Evolutionary conservation across 2,797 vertebrate genomes (phyloP).

Genomic region (Cyprinella venusta): DNA sequence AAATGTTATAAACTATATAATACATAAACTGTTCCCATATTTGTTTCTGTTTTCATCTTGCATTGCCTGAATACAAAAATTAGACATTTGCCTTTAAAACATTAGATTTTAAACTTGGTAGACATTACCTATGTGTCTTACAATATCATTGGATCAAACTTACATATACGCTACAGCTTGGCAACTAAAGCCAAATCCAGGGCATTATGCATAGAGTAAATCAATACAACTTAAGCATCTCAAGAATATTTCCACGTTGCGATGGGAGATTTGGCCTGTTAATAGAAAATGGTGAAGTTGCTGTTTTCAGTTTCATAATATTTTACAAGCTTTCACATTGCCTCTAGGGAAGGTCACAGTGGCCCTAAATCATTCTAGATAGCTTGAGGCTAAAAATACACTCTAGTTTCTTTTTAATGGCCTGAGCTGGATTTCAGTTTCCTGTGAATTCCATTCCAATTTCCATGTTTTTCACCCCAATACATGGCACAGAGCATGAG

Average conservation of each 20-base stretch:
- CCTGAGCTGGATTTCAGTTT: slow-evolving; percentile 24
- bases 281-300: background rate
- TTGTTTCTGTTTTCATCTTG: background rate
- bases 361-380: slow-evolving; percentile 24
- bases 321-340: background rate
- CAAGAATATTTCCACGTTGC: background rate
- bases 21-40: background rate
- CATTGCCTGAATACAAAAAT: background rate
- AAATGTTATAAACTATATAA: background rate
- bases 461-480: slow-evolving; percentile 3
- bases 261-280: background rate
- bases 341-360: slow-evolving; percentile 25
- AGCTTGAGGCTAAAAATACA: slow-evolving; percentile 30
- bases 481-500: background rate
- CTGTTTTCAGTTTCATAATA: background rate
- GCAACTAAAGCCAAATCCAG: background rate
- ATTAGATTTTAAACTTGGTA: background rate
- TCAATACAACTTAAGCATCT: background rate
- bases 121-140: background rate
- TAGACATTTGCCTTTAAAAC: background rate
- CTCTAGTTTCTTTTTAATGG: slow-evolving; percentile 9
- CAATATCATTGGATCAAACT: background rate
- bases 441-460: slow-evolving; percentile 19
- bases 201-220: background rate
- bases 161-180: background rate